Evolutionary conservation across 1,140 invertebrate genomes (phyloP), one percentile per base, ranked within the genome.

Genomic region (Platorchestia sp.): DNA sequence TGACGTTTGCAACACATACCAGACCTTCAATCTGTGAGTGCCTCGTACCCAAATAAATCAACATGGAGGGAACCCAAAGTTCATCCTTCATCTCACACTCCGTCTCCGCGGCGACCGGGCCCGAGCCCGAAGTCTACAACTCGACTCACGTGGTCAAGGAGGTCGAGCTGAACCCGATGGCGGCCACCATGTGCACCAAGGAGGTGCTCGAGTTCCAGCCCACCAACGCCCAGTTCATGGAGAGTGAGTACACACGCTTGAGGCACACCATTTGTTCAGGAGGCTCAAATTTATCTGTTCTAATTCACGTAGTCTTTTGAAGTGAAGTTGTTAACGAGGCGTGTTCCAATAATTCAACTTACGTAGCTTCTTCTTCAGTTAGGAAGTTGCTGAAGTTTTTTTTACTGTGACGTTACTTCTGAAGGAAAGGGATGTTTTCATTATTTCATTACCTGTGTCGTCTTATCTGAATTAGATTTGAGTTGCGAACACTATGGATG

Each of bases 191-290:
- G 6, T 93, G 91, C 45, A 93, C 91, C 7, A 10, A 47, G 91
- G 91, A 93, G 40, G 91, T 93, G 14, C 6, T 7, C 43, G 45
- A 45, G 40, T 93, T 93, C 45, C 91, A 93, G 45, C 91, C 91
- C 44, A 93, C 43, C 91, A 93, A 93, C 45, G 91, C 91, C 7
- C 43, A 93, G 45, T 93, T 93, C 91, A 47, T 93, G 43, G 43
- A 93, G 40, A 93, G 91, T 93, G 45, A 93, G 91, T 93, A 93
- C 91, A 45, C n/a, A n/a, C n/a, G n/a, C n/a, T n/a, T n/a, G n/a
- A n/a, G n/a, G n/a, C n/a, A n/a, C n/a, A n/a, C n/a, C n/a, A n/a
- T n/a, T n/a, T n/a, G n/a, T n/a, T n/a, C n/a, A n/a, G n/a, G n/a
- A n/a, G n/a, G n/a, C n/a, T n/a, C n/a, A n/a, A n/a, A n/a, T n/a